These are phyloP conservation scores for Leucania comma DNA, from an alignment of 2,888 invertebrate genomes.

Conservation along the genomic window DNA sequence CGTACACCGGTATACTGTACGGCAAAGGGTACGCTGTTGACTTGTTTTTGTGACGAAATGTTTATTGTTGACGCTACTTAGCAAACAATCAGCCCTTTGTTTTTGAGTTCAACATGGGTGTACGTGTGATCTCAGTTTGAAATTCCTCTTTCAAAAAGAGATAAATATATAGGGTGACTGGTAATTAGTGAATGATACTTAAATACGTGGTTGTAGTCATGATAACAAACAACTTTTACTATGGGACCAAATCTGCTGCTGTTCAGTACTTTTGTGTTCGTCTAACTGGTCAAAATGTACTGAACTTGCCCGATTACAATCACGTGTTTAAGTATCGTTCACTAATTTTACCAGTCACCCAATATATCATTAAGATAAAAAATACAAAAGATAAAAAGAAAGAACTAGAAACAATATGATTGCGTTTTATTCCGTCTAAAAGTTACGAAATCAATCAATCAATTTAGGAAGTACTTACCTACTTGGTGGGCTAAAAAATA, in stretches of 20 bases:
- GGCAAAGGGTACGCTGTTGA: conserved; percentile 64
- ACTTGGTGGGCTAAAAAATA: neutral
- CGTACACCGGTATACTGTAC: conserved; percentile 59
- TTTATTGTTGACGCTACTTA: conserved; percentile 67
- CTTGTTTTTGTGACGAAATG: conserved; percentile 68
- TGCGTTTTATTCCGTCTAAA: neutral
- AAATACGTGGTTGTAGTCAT: no score
- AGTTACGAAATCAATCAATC: neutral
- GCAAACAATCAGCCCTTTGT: conserved; percentile 66
- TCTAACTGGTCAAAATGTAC: no score
- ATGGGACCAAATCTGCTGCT: no score
- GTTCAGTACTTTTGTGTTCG: no score
- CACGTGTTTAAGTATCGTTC: no score
- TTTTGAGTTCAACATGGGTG: conserved; percentile 39
- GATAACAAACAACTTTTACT: no score
- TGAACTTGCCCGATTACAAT: no score
- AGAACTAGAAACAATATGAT: neutral
- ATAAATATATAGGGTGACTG: no score
- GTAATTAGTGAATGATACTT: no score
- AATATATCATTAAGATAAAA: no score
- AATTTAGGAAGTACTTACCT: neutral
- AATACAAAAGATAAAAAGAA: neutral
- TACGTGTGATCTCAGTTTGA: conserved; percentile 48
- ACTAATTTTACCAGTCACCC: no score
- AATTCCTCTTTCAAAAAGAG: conserved; percentile 29